Percentiles rank a stretch among this genome's conserved stretches.
phyloP scores from a whole-genome alignment of 1,140 invertebrate genomes.

The Anagrus nilaparvatae region DNA sequence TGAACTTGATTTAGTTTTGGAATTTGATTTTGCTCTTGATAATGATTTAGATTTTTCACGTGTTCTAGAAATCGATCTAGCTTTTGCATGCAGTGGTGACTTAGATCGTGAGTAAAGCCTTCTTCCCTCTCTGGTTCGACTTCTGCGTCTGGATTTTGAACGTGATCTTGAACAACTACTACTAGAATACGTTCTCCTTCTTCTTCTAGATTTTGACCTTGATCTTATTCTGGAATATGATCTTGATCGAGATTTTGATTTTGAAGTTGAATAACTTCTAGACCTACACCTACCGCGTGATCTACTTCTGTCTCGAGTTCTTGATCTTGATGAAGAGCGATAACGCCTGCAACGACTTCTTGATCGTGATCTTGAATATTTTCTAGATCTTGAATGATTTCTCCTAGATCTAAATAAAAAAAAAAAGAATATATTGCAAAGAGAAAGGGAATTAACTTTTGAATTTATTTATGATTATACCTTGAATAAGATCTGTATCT shows the following conservation, averaged over 20 bases:
- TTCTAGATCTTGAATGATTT: slow-evolving; percentile 28
- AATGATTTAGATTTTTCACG: not conserved
- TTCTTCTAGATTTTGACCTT: slow-evolving; percentile 19
- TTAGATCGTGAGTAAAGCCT: slow-evolving; percentile 3
- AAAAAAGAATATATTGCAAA: no score
- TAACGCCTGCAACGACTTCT: slow-evolving; percentile 23
- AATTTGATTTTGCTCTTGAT: slow-evolving; percentile 7
- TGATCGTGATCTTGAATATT: slow-evolving; percentile 32
- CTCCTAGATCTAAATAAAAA: slow-evolving; percentile 21
- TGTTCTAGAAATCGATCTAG: slow-evolving; percentile 4
- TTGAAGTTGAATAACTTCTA: slow-evolving; percentile 27
- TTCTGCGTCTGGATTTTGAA: slow-evolving; percentile 33
- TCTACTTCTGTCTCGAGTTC: slow-evolving; percentile 22
- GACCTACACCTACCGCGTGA: slow-evolving; percentile 24
- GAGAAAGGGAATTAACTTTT: no score
- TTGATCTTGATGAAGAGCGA: slow-evolving; percentile 25
- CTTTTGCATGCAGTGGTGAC: no score
- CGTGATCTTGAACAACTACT: slow-evolving; percentile 32
- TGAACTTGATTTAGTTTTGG: slow-evolving; percentile 18
- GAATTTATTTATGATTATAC: slow-evolving; percentile 20
- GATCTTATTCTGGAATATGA: slow-evolving; percentile 29
- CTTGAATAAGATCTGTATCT: slow-evolving; percentile 28
- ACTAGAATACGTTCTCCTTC: slow-evolving; percentile 23
- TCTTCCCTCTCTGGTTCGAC: not conserved
- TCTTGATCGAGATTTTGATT: slow-evolving; percentile 31